A percentile compares a stretch with the other conserved stretches of the same genome.
Conservation (phyloP, 2,797 vertebrate genomes). For the Thripadectes ignobilis region DNA sequence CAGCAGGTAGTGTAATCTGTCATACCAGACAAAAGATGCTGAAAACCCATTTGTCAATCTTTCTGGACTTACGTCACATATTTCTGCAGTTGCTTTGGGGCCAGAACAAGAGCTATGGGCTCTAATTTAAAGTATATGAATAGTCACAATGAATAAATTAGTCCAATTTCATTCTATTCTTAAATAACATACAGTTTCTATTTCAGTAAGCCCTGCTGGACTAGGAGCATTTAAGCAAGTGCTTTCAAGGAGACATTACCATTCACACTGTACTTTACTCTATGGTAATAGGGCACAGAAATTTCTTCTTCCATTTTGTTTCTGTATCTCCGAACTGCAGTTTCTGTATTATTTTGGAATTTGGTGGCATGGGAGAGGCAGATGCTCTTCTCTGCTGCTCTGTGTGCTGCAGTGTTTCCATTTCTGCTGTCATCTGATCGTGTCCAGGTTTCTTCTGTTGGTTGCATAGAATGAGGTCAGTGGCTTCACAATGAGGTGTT, state of each 20-base stretch:
- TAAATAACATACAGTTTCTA: background rate
- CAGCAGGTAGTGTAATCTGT: background rate
- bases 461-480: background rate
- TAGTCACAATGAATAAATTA: background rate
- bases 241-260: background rate
- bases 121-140: background rate
- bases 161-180: background rate
- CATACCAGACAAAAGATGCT: background rate
- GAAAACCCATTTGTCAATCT: background rate
- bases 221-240: background rate
- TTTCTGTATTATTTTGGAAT: background rate
- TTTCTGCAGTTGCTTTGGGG: background rate
- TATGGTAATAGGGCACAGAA: background rate
- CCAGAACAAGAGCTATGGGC: background rate
- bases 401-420: background rate
- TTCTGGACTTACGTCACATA: background rate
- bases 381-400: background rate
- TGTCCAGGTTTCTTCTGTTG: background rate
- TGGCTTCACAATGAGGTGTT: background rate
- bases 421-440: background rate
- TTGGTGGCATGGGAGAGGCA: fast-evolving
- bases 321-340: background rate
- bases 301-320: background rate
- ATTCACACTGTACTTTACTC: background rate
- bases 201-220: background rate